These are phyloP conservation scores for Wasmannia auropunctata DNA, from an alignment of 1,140 invertebrate genomes.

Conservation along the genomic window DNA sequence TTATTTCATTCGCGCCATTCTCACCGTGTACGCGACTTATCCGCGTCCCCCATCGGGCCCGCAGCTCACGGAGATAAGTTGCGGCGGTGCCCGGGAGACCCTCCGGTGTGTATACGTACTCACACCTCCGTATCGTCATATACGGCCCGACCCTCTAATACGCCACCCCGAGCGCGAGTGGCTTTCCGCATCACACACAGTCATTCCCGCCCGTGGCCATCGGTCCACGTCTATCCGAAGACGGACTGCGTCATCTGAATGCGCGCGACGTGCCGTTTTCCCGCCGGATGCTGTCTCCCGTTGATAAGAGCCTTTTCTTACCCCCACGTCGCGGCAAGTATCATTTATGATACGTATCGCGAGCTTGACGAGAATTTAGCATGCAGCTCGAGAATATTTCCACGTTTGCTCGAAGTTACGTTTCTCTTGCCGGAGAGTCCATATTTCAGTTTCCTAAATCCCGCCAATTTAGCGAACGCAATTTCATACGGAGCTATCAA, in stretches of 20 bases:
- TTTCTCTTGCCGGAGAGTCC: neutral
- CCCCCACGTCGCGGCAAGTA: neutral
- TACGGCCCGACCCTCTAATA: slow-evolving; percentile 26
- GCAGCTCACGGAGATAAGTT: slow-evolving; percentile 40
- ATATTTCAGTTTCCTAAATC: neutral
- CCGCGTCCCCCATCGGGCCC: slow-evolving; percentile 34
- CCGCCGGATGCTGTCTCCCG: slow-evolving; percentile 26
- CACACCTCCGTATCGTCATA: neutral
- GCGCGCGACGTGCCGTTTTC: slow-evolving; percentile 31
- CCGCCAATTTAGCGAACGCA: neutral
- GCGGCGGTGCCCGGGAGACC: neutral
- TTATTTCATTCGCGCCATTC: slow-evolving; percentile 68
- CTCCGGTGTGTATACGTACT: no score
- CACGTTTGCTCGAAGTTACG: neutral
- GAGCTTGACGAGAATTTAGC: slow-evolving; percentile 37
- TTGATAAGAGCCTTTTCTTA: slow-evolving; percentile 45
- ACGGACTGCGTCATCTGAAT: slow-evolving; percentile 52
- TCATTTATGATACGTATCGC: slow-evolving; percentile 40
- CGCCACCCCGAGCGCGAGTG: neutral
- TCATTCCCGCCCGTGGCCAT: slow-evolving; percentile 25
- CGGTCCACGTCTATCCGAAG: slow-evolving; percentile 54
- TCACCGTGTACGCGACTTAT: slow-evolving; percentile 27
- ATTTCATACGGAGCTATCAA: neutral
- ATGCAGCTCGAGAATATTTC: slow-evolving; percentile 24
- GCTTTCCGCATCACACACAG: slow-evolving; percentile 7